These are phyloP conservation scores for Limnothrissa miodon DNA, from an alignment of 2,113 vertebrate species.

Conservation along the genomic window DNA sequence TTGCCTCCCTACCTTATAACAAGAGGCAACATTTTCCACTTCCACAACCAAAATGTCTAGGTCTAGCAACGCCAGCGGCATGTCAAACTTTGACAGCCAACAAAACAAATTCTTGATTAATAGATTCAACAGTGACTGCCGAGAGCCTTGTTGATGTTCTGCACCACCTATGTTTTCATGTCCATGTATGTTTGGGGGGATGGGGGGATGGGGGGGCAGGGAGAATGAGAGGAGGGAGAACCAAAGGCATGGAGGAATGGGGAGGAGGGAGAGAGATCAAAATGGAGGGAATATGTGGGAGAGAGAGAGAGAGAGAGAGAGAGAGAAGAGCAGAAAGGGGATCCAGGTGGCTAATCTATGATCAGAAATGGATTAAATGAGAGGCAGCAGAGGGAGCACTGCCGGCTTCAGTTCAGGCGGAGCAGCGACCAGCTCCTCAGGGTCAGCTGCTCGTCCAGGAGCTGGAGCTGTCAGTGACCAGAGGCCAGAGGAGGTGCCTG, in stretches of 20 bases:
- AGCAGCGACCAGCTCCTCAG: too few relatives aligned
- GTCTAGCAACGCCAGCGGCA: too few relatives aligned
- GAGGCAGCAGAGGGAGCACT: neutral
- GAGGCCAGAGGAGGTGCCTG: neutral
- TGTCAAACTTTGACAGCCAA: too few relatives aligned
- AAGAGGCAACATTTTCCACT: too few relatives aligned
- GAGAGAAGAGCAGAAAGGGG: neutral
- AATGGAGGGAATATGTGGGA: neutral
- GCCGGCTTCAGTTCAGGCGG: neutral
- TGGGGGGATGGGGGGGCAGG: too few relatives aligned
- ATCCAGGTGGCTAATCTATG: neutral
- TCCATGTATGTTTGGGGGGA: too few relatives aligned
- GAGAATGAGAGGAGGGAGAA: neutral
- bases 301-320: constrained; percentile 5
- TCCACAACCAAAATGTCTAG: too few relatives aligned
- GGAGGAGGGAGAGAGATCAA: neutral
- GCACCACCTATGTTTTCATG: too few relatives aligned
- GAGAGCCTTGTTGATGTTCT: too few relatives aligned
- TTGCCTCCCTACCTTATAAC: too few relatives aligned
- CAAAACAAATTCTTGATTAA: too few relatives aligned
- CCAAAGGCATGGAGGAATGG: neutral
- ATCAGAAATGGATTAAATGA: neutral
- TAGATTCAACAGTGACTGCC: too few relatives aligned
- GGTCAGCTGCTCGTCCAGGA: neutral
- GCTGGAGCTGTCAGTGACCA: neutral